Evolutionary conservation across 1,140 invertebrate species (phyloP), one percentile per base, ranked within the genome.

Genomic region (Hermetia illucens): DNA sequence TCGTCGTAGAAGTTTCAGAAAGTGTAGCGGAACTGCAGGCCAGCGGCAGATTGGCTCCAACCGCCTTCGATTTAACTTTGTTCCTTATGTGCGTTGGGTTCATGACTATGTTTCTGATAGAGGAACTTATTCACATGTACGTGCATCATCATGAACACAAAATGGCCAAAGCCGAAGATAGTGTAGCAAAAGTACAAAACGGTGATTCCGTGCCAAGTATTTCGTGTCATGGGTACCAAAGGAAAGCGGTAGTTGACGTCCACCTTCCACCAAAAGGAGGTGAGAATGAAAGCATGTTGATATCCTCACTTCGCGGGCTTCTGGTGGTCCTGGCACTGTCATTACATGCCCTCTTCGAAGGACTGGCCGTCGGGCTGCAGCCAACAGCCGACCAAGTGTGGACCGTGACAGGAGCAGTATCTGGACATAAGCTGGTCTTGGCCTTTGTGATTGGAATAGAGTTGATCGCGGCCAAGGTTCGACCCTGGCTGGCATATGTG

Each of bases 281-380:
- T 21, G 56, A 62, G 8, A 63, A 64, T n/a, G n/a, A n/a, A n/a
- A n/a, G n/a, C 38, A 58, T 63, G 9, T 53, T 66, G n/a, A 59
- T 68, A 21, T 61, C 64, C 41, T 66, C 68, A 13, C 48, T 79
- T n/a, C 49, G 71, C 46, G 69, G 74, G 22, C 49, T 76, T 24
- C 42, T 80, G 15, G 70, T 81, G 35, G 71, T 83, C 4, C 55
- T 80, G 19, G 81, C 81, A 4, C 58, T 85, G 8, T 80, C 79
- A 3, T 70, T 84, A 31, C 82, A 85, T 51, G 77, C 79, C 39
- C 55, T 82, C 0, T 80, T 85, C 50, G 82, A 85, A 65, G 82
- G 82, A 17, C 63, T 84, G 34, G 73, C 79, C 2, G 71, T 84
- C 38, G 79, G 79, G 16, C 62, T 82, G 9, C 76, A 81, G 51